Conservation (phyloP, 2,797 vertebrate genomes). For the Centropyge bicolor region DNA sequence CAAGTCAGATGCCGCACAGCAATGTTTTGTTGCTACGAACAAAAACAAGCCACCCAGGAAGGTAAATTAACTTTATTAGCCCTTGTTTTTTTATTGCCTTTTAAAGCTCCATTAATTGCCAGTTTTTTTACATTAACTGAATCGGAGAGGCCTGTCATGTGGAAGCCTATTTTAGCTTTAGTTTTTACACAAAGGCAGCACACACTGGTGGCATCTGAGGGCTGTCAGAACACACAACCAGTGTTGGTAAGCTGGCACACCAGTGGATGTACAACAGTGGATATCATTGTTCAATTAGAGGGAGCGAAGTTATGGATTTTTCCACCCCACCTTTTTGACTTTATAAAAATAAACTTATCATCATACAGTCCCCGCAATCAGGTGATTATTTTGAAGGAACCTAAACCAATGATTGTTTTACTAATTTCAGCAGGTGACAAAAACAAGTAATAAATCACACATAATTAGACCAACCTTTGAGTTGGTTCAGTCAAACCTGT, state of each 20-base stretch:
- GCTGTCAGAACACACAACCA: not conserved
- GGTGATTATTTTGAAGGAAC: not conserved
- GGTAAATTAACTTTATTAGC: not conserved
- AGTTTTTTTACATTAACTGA: not conserved
- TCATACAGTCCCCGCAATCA: not conserved
- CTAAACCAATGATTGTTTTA: not conserved
- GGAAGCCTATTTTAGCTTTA: not conserved
- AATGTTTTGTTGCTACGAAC: constrained; percentile 35
- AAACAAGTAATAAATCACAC: not conserved
- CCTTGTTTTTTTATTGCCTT: not conserved
- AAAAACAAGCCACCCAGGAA: constrained; percentile 29
- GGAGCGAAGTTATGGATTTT: not conserved
- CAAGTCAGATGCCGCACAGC: constrained; percentile 41
- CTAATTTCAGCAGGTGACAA: not conserved
- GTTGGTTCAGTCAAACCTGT: not conserved
- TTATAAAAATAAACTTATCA: not conserved
- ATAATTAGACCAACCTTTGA: too few species aligned
- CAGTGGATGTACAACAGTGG: too few species aligned
- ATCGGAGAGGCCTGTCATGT: not conserved
- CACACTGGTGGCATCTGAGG: not conserved
- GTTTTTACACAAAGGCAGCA: not conserved
- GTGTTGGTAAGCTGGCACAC: not conserved
- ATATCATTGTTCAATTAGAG: not conserved
- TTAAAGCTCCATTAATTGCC: not conserved
- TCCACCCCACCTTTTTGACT: not conserved